Conservation (phyloP, 2,888 invertebrate species). For the Cacoxenus indagator region DNA sequence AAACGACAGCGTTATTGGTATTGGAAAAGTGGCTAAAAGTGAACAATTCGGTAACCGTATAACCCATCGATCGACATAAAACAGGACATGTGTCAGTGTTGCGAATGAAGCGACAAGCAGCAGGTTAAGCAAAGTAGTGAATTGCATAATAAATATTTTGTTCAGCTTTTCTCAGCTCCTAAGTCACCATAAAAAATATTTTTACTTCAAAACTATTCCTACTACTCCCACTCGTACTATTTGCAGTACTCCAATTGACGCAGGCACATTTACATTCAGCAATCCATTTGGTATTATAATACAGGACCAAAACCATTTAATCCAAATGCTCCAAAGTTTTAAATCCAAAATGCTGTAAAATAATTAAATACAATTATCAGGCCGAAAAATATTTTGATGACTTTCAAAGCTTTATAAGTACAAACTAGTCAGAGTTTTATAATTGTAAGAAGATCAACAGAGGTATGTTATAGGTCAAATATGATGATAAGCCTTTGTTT, state of each 20-base stretch:
- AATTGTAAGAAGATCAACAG: no score
- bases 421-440: no score
- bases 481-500: no score
- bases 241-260: not conserved
- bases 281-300: not conserved
- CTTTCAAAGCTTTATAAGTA: no score
- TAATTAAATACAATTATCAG: no score
- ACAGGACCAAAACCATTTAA: constrained; percentile 24
- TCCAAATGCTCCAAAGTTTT: constrained; percentile 13
- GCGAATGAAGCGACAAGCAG: not conserved
- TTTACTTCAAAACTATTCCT: not conserved
- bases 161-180: not conserved
- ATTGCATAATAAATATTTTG: not conserved
- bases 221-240: not conserved
- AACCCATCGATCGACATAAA: not conserved
- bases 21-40: not conserved
- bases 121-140: not conserved
- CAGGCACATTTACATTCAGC: not conserved
- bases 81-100: not conserved
- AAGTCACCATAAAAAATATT: not conserved
- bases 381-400: no score
- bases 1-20: constrained; percentile 8
- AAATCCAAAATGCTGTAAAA: not conserved
- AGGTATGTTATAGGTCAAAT: no score
- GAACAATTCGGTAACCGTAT: not conserved